Evolutionary conservation across 2,888 invertebrate species (phyloP), one percentile per base, ranked within the genome.

Genomic region (Acrocyrtus sp.): DNA sequence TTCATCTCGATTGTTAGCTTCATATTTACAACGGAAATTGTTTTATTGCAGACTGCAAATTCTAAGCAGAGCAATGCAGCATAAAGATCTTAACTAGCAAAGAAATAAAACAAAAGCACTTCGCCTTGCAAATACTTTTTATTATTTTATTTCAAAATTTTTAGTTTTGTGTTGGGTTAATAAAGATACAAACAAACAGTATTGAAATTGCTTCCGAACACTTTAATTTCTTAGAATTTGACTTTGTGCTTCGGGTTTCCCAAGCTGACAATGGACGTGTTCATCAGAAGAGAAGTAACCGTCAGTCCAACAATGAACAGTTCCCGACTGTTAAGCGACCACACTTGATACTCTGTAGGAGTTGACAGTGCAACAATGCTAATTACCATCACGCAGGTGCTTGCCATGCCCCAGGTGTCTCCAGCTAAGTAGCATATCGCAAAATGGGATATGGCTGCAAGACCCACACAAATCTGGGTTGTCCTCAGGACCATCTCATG

Each of bases 271-370:
- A 67, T 58, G 6, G 67, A 67, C 6, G 0, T 6, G 10, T 50
- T 58, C 67, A 67, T 67, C 0, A 67, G 26, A 17, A 41, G 5
- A 27, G 75, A 75, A 19, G 67, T 62, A 5, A 21, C 65, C 1
- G 66, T 63, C n/a, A 75, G 21, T 41, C 75, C 70, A 17, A 70
- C 39, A 5, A 73, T 24, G 19, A 73, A 75, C 24, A 60, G 21
- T 54, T 75, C 75, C 19, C 72, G 41, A 1, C 74, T 51, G 2
- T 67, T 61, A 45, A 77, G 56, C 2, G 73, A 73, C 53, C 48
- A 66, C 5, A 77, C 0, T 10, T 65, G 63, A 58, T 72, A 65
- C 1, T 54, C 53, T 10, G 68, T 75, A 1, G 77, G 77, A 0
- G 67, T 26, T 2, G 75, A 77, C 12, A 75, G 15, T 0, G 74